Evolutionary conservation across 2,113 vertebrate species (phyloP).

Genomic region (Pterophyllum scalare): DNA sequence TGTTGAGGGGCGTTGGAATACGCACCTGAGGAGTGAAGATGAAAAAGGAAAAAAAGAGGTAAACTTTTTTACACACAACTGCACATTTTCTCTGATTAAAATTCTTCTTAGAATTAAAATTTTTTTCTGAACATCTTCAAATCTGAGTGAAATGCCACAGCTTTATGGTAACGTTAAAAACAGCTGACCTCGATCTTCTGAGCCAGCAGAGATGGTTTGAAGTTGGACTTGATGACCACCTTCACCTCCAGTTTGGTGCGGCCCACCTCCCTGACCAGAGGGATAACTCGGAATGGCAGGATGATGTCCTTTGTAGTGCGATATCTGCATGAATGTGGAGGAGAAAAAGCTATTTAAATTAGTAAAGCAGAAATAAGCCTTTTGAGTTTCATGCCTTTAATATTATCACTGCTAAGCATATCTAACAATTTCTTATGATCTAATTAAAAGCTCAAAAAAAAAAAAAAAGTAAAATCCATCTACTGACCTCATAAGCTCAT

Average conservation of each 20-base stretch:
- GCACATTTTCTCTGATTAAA: neutral
- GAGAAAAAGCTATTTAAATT: neutral
- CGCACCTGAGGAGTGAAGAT: slow-evolving; percentile 84
- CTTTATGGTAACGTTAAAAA: neutral
- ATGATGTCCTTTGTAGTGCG: slow-evolving; percentile 99
- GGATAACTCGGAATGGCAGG: slow-evolving; percentile 97
- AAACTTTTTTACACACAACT: neutral
- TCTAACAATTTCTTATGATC: neutral
- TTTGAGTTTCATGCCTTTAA: neutral
- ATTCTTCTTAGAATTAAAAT: neutral
- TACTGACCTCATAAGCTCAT: slow-evolving; percentile 97
- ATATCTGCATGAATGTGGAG: slow-evolving; percentile 81
- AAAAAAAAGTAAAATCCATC: neutral
- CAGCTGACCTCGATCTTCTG: slow-evolving; percentile 96
- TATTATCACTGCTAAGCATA: neutral
- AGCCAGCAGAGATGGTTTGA: slow-evolving; percentile 97
- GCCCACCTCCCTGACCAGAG: slow-evolving; percentile 95
- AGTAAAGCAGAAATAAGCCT: neutral
- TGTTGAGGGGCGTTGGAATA: slow-evolving; percentile 97
- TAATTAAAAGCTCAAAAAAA: neutral
- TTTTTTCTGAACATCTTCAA: neutral
- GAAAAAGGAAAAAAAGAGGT: neutral
- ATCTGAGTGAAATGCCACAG: neutral
- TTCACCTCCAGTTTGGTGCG: slow-evolving; percentile 98
- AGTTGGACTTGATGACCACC: slow-evolving; percentile 99